Evolutionary conservation across 2,113 vertebrate species (phyloP).

Genomic region (Nesoenas mayeri): DNA sequence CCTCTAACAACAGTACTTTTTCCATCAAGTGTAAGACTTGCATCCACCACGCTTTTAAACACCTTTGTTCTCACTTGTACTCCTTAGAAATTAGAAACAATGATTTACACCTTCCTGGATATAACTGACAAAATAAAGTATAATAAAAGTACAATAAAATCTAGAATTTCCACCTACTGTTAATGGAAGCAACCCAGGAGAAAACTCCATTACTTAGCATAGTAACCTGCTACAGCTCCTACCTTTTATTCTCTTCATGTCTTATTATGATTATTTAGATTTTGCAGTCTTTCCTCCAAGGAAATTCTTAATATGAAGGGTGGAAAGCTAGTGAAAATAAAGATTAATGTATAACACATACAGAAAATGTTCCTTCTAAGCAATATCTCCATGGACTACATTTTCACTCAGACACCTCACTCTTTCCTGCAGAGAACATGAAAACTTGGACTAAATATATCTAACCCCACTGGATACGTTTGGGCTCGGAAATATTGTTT

Average conservation of each 20-base stretch:
- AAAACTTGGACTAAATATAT: constrained; percentile 67
- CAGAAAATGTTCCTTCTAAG: not conserved
- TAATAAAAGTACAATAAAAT: not conserved
- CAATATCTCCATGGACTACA: not conserved
- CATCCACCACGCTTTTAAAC: not conserved
- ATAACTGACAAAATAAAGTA: not conserved
- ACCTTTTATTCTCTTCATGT: not conserved
- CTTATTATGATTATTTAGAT: not conserved
- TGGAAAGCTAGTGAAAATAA: not conserved
- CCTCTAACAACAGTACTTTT: fast-evolving
- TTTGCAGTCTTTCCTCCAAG: not conserved
- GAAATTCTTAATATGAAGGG: not conserved
- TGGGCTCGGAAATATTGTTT: constrained; percentile 48
- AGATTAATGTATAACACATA: not conserved
- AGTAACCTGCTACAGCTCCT: not conserved
- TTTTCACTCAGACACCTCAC: not conserved
- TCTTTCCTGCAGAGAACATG: not conserved
- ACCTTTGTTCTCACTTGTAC: not conserved
- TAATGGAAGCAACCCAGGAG: not conserved
- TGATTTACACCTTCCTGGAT: not conserved
- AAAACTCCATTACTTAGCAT: not conserved
- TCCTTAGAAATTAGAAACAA: not conserved
- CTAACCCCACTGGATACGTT: constrained; percentile 56
- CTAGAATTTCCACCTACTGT: not conserved
- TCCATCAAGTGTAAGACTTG: not conserved